Base-by-base conservation (phyloP, 2,888 invertebrate species). In the Muschampia plurimacula region DNA sequence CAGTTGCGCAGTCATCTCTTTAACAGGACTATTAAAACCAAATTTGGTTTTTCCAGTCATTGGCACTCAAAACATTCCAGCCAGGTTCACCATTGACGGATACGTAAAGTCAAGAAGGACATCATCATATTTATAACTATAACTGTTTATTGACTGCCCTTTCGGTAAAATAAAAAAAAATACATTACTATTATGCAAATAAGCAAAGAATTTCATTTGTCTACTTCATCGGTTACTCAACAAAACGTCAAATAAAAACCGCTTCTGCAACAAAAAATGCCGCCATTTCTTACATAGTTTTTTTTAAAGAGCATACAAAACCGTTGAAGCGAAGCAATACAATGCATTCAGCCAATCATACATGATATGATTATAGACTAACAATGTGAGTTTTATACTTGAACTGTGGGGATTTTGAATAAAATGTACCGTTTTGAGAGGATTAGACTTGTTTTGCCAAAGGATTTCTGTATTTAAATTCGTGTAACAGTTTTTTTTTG, bases 341-440 rank as follows among this genome's bases (percentile, higher is more conserved):
- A 76, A 77, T 77, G 74, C 69, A 73, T 32, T 66, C 76, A 67
- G 68, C 74, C 76, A 69, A 68, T 63, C 76, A 72, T 62, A 65
- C 41, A 57, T 74, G 72, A 78, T 72, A 67, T 75, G 77, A 78
- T 78, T 77, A 75, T 62, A 68, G 59, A 69, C 44, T 75, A 76
- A 75, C 73, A 75, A 75, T 68, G 76, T 68, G 72, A 72, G 64
- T 67, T 72, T 67, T 64, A 72, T 72, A 68, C 46, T 68, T 72
- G 72, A 63, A 57, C 57, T 68, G 67, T 72, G 8, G 15, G 67
- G 67, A 72, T 64, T 72, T 72, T 67, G 57, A 52, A 68, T 49
- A 63, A 68, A 72, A 68, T 64, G 49, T 73, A 73, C 73, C 73
- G 73, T 73, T 73, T 66, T 64, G 59, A 66, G 32, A 64, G 57